These are phyloP conservation scores for Adelphocoris suturalis DNA, from an alignment of 2,888 invertebrate genomes.

Conservation along the genomic window DNA sequence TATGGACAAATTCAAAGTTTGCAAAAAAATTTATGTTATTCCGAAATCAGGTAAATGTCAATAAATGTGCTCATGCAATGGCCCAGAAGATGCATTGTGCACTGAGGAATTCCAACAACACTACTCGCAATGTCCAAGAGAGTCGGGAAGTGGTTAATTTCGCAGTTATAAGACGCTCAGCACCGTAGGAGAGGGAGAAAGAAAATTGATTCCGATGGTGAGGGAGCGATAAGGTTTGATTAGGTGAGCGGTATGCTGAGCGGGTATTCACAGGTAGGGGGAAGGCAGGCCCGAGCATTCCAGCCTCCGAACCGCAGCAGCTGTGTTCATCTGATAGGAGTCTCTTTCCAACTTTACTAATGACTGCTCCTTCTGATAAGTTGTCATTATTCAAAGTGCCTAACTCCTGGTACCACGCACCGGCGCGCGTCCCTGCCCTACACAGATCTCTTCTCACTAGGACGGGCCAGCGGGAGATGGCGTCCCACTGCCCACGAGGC, in stretches of 20 bases:
- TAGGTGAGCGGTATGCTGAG: neutral
- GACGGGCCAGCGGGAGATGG: neutral
- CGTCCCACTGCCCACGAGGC: too few relatives aligned
- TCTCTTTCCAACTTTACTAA: slow-evolving; percentile 50
- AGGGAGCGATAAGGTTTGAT: slow-evolving; percentile 37
- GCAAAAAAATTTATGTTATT: too few relatives aligned
- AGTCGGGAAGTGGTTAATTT: neutral
- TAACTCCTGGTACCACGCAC: slow-evolving; percentile 42
- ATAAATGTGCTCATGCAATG: too few relatives aligned
- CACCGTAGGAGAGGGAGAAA: neutral
- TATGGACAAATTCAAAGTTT: too few relatives aligned
- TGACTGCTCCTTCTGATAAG: slow-evolving; percentile 52
- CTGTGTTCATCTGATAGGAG: slow-evolving; percentile 54
- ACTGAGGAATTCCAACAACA: too few relatives aligned
- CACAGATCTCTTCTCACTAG: neutral
- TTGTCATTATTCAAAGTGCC: slow-evolving; percentile 60
- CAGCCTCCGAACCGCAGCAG: slow-evolving; percentile 27
- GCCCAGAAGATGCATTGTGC: too few relatives aligned
- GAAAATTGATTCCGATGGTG: slow-evolving; percentile 24
- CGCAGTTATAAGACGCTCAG: neutral
- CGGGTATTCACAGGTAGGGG: slow-evolving; percentile 37
- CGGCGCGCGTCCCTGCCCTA: slow-evolving; percentile 12
- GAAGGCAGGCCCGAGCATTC: neutral
- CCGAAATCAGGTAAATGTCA: too few relatives aligned
- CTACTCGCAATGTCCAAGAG: too few relatives aligned